Evolutionary conservation across 2,888 invertebrate species (phyloP).

Genomic region (Machimus atricapillus): DNA sequence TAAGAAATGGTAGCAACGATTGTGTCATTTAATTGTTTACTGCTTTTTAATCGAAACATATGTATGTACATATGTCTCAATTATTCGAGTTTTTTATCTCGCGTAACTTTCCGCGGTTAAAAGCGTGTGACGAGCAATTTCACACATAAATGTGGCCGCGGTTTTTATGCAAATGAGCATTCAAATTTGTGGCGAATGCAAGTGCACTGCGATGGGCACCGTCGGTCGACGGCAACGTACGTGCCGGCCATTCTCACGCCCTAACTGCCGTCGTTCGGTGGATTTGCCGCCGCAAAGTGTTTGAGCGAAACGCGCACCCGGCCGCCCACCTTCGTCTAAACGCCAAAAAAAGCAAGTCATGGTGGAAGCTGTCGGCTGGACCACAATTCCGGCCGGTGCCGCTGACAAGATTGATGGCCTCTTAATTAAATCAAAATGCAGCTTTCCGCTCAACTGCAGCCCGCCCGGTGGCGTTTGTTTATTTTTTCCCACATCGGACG

Average conservation of each 20-base stretch:
- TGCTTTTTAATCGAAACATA: not conserved
- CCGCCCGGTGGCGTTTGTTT: not conserved
- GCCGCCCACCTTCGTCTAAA: not conserved
- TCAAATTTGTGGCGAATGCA: not conserved
- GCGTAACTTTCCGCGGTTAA: not conserved
- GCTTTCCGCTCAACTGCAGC: not conserved
- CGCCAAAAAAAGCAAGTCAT: not conserved
- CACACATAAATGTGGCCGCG: not conserved
- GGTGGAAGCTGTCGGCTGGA: not conserved
- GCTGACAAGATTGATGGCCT: conserved; percentile 15
- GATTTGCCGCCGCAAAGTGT: not conserved
- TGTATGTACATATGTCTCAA: not conserved
- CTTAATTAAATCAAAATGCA: conserved; percentile 3
- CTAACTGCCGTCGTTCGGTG: not conserved
- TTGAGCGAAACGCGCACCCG: not conserved
- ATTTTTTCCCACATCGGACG: not conserved
- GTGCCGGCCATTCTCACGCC: not conserved
- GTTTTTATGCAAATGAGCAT: conserved; percentile 3
- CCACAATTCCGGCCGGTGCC: not conserved
- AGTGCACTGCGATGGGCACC: not conserved
- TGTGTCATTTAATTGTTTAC: not conserved
- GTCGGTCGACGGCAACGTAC: not conserved
- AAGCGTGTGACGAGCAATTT: not conserved
- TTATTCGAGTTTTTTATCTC: not conserved
- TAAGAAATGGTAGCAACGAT: not conserved